Conservation (phyloP, 2,113 vertebrate genomes). For the Amphiprion ocellaris region DNA sequence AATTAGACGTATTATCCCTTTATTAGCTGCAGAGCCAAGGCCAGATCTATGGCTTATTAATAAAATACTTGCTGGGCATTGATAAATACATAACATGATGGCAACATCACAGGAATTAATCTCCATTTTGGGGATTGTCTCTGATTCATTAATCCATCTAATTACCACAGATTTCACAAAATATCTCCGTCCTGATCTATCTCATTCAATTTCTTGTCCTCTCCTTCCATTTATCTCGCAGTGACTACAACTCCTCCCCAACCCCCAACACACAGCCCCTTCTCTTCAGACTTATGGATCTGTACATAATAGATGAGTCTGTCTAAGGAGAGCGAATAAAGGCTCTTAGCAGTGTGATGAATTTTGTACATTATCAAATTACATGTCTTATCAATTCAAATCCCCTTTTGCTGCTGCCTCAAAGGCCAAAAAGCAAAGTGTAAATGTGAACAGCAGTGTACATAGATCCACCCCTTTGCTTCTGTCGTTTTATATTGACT, state of each 20-base stretch:
- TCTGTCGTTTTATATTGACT: slow-evolving; percentile 33
- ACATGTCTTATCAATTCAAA: slow-evolving; percentile 71
- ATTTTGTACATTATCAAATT: slow-evolving; percentile 79
- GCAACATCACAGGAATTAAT: slow-evolving; percentile 74
- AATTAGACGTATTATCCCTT: slow-evolving; percentile 75
- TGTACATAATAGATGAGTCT: slow-evolving; percentile 78
- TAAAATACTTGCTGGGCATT: slow-evolving; percentile 79
- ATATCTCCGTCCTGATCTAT: slow-evolving; percentile 70
- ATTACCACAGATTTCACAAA: slow-evolving; percentile 72
- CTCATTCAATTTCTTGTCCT: slow-evolving; percentile 51
- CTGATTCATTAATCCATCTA: slow-evolving; percentile 79
- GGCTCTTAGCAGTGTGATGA: slow-evolving; percentile 71
- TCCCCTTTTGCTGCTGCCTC: slow-evolving; percentile 28
- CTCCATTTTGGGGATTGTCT: slow-evolving; percentile 74
- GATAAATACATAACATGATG: slow-evolving; percentile 80
- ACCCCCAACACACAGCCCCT: background rate
- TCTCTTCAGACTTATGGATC: slow-evolving; percentile 66
- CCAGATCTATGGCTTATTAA: slow-evolving; percentile 73
- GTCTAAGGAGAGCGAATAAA: slow-evolving; percentile 66
- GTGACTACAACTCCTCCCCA: slow-evolving; percentile 1
- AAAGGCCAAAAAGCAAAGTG: slow-evolving; percentile 34
- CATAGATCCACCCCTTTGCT: slow-evolving; percentile 11
- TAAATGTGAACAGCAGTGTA: slow-evolving; percentile 37
- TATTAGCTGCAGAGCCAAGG: slow-evolving; percentile 67
- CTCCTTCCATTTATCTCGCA: slow-evolving; percentile 25